These are phyloP conservation scores for Parapsyche elsis DNA, from an alignment of 1,140 invertebrate species.

Conservation along the genomic window DNA sequence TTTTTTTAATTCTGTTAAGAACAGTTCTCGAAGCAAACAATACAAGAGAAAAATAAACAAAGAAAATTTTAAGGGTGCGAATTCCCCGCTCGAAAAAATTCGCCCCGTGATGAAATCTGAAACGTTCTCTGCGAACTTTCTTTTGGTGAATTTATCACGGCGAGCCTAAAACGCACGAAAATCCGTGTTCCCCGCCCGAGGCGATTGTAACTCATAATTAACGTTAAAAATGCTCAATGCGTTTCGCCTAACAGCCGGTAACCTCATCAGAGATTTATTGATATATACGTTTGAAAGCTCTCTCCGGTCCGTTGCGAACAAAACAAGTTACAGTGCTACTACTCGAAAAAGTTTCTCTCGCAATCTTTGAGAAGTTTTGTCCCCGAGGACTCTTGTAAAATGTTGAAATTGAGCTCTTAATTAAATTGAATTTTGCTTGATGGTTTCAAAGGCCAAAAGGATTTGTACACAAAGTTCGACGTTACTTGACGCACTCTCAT, in stretches of 20 bases:
- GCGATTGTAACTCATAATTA: neutral
- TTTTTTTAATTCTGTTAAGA: conserved; percentile 17
- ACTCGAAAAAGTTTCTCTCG: conserved; percentile 15
- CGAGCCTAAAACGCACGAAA: neutral
- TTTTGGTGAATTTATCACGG: neutral
- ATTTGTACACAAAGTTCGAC: conserved; percentile 28
- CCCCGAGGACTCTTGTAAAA: conserved; percentile 27
- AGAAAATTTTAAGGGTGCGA: conserved; percentile 20
- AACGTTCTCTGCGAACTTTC: neutral
- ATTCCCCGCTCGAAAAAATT: conserved; percentile 19
- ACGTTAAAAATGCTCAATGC: neutral
- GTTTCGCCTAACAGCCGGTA: neutral
- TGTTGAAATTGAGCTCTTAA: conserved; percentile 26
- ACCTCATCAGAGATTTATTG: neutral
- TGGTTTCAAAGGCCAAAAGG: conserved; percentile 38
- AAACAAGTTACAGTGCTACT: conserved; percentile 25
- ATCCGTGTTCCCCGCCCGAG: neutral
- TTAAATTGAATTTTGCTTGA: conserved; percentile 38
- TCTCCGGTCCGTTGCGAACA: neutral
- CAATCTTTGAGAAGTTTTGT: conserved; percentile 28
- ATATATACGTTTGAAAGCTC: conserved; percentile 3
- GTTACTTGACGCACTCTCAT: neutral
- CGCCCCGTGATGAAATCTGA: neutral
- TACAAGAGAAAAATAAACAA: conserved; percentile 8
- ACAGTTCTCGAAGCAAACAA: neutral